phyloP scores from a whole-genome alignment of 53 echinoderm and acorn worm species.

The Arbacia lixula region DNA sequence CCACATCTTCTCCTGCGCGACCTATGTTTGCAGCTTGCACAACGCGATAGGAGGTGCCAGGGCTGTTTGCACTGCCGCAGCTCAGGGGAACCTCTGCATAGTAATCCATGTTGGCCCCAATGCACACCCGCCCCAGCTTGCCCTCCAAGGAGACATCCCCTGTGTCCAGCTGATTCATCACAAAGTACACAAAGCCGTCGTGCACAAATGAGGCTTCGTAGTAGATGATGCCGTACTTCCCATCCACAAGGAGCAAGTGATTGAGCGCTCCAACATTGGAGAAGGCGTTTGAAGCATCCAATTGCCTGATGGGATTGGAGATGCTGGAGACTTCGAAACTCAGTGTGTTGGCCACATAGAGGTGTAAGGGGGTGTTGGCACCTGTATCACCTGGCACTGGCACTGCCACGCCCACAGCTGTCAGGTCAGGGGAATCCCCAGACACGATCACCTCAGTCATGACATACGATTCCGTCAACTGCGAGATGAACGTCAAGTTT shows the following conservation, averaged over 20 bases:
- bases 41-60: constrained; percentile 8
- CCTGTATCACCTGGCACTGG: not conserved
- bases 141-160: not conserved
- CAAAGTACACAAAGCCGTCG: constrained; percentile 28
- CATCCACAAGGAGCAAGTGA: not conserved
- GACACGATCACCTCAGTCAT: not conserved
- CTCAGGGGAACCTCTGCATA: constrained; percentile 26
- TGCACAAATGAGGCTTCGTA: constrained; percentile 31
- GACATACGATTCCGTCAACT: not conserved
- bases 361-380: not conserved
- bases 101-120: not conserved
- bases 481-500: not conserved
- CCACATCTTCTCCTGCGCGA: not conserved
- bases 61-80: not conserved
- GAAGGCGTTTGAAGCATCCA: not conserved
- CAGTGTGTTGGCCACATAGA: constrained; percentile 36
- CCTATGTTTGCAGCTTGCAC: constrained; percentile 28
- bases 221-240: not conserved
- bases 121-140: constrained; percentile 29
- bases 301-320: constrained; percentile 19
- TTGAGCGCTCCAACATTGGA: not conserved
- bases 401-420: constrained; percentile 3
- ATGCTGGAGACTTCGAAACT: not conserved
- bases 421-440: not conserved
- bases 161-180: constrained; percentile 16